Evolutionary conservation across 92 coral and sea anemone genomes (phyloP), one percentile per base, ranked within the genome.

Genomic region (Heteractis magnifica): DNA sequence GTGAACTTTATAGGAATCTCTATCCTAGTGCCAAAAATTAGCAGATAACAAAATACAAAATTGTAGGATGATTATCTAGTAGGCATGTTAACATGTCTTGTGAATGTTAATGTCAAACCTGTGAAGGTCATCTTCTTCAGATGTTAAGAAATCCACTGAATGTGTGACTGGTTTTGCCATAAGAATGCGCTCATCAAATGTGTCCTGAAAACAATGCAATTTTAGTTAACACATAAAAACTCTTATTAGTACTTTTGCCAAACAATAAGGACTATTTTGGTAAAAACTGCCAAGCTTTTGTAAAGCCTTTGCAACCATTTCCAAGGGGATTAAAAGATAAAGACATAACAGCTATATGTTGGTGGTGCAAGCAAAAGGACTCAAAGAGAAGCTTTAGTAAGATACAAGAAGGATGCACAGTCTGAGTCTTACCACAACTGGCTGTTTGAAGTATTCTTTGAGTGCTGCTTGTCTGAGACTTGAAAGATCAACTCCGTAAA

Each of bases 131-230:
- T 97, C 96, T 79, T 97, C 99, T 15, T 91, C 90, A 55, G 93
- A 87, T 50, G 87, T 80, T 56, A 92, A 81, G 51, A 97, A 97
- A 75, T 97, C 93, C 49, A 94, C 95, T 59, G 97, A 77, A 68
- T 97, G 94, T 59, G 98, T 94, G 64, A 89, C 90, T 59, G 99
- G 99, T 81, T 97, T 97, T 20, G 99, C 99, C 99, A 97, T 92
- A 78, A 97, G 87, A 77, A 94, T 92, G 72, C 97, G 91, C 60
- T 90, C 97, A 78, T 97, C 99, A 87, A 97, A 97, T 19, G 99
- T 97, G 82, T 97, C 99, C 99, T 97, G 84, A 34, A 79, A 59
- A 26, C 5, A 59, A 12, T 18, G 16, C 18, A 84, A 34, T 34
- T 2, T 50, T 34, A 19, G 50, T 10, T 13, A 75, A 4, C 3